Base-by-base conservation (phyloP, 2,888 invertebrate genomes). In the Drosophila anomalata region DNA sequence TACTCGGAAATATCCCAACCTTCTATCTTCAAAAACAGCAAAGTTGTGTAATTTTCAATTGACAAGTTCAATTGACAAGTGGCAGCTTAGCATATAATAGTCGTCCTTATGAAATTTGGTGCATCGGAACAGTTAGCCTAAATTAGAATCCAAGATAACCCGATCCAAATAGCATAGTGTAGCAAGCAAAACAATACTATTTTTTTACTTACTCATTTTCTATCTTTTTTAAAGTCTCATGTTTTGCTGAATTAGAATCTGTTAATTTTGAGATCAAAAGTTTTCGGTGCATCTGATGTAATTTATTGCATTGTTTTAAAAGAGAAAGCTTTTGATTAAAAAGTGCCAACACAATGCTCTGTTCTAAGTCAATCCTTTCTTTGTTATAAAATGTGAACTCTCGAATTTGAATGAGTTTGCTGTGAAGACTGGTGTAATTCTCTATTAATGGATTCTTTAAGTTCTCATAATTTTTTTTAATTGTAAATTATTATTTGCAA, bases 351-450 rank as follows among this genome's bases (percentile, higher is more conserved):
- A 41, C 12, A 1, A 53, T 53, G n/a, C 12, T 12, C 6, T 41
- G 11, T 14, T 53, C 53, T 17, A 53, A 24, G 3, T 42, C 7
- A 12, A 53, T 41, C 17, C 53, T n/a, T 41, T 53, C 41, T 12
- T 20, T 24, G 26, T 53, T 53, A 24, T 41, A 53, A 11, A 8
- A 8, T 12, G 39, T 6, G 5, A 53, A 54, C 17, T 42, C 26
- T 41, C 42, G 26, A 12, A 54, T 20, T 26, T 54, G 53, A 2
- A 9, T 14, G 4, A 42, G 8, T 42, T 54, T 41, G 0, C 14
- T 26, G 11, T 26, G 41, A 8, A 54, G 20, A 11, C 26, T 53
- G 14, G 53, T 53, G 39, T 53, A 53, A 41, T 53, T 53, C 11
- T 41, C 24, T 9, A 17, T 17, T 26, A 41, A 53, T 11, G 53